phyloP scores from a whole-genome alignment of 1,140 invertebrate genomes.

The Pseudomyrmex flavicornis region DNA sequence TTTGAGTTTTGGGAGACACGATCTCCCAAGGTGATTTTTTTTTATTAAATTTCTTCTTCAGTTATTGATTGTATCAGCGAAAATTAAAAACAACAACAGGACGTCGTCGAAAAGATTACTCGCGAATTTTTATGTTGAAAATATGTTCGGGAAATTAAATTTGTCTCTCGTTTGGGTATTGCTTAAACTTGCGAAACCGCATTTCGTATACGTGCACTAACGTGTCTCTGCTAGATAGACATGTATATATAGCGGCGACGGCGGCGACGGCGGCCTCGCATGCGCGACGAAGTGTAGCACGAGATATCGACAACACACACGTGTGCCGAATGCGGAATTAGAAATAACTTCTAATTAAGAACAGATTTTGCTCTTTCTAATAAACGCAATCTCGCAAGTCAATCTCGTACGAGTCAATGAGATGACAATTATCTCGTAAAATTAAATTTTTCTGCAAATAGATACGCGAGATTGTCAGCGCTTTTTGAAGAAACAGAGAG shows the following conservation, averaged over 20 bases:
- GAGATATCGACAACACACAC: background rate
- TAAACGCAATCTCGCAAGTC: too few species aligned
- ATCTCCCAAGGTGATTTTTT: constrained; percentile 15
- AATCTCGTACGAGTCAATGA: too few species aligned
- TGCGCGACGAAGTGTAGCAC: background rate
- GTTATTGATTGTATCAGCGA: background rate
- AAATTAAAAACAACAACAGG: too few species aligned
- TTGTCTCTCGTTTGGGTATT: constrained; percentile 2
- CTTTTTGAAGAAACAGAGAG: too few species aligned
- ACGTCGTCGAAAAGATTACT: too few species aligned
- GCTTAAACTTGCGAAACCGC: constrained; percentile 40
- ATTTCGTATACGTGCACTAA: background rate
- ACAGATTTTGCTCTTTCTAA: background rate
- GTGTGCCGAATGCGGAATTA: background rate
- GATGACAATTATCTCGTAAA: too few species aligned
- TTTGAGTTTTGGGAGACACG: constrained; percentile 16
- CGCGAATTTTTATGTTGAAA: too few species aligned
- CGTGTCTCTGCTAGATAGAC: background rate
- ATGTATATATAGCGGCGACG: background rate
- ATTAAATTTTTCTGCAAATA: too few species aligned
- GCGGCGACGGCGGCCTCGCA: background rate
- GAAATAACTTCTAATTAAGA: constrained; percentile 16
- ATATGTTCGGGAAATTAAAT: too few species aligned
- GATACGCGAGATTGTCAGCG: too few species aligned
- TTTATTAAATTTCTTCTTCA: background rate